These are phyloP conservation scores for Melanocharis versteri DNA, from an alignment of 2,113 vertebrate genomes.

Conservation along the genomic window DNA sequence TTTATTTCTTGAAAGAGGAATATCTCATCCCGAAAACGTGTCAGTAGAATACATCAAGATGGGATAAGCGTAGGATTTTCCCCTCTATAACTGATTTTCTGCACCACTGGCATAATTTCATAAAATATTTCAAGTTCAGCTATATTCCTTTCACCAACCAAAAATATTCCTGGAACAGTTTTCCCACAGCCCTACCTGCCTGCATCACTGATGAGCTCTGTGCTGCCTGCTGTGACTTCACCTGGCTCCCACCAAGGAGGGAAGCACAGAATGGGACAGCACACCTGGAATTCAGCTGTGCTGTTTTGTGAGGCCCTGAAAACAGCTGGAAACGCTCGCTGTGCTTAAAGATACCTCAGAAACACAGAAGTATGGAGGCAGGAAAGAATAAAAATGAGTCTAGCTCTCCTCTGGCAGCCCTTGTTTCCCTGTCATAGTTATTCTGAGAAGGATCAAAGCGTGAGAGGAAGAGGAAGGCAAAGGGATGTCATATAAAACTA, in stretches of 20 bases:
- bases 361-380: not conserved
- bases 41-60: not conserved
- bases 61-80: not conserved
- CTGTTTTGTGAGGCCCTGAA: not conserved
- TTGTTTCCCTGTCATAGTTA: not conserved
- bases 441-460: not conserved
- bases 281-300: not conserved
- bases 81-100: not conserved
- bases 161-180: not conserved
- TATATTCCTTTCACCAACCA: not conserved
- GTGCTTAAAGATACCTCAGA: not conserved
- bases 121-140: not conserved
- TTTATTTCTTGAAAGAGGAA: not conserved
- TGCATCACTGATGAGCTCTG: not conserved
- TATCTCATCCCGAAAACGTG: not conserved
- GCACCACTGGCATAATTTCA: not conserved
- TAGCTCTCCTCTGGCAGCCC: not conserved
- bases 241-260: not conserved
- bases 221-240: not conserved
- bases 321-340: not conserved
- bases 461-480: slow-evolving; percentile 16
- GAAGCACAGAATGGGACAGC: not conserved
- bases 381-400: not conserved
- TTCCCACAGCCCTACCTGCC: not conserved
- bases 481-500: not conserved